Evolutionary conservation across 2,797 vertebrate genomes (phyloP).

Genomic region (Crocidura indochinensis): DNA sequence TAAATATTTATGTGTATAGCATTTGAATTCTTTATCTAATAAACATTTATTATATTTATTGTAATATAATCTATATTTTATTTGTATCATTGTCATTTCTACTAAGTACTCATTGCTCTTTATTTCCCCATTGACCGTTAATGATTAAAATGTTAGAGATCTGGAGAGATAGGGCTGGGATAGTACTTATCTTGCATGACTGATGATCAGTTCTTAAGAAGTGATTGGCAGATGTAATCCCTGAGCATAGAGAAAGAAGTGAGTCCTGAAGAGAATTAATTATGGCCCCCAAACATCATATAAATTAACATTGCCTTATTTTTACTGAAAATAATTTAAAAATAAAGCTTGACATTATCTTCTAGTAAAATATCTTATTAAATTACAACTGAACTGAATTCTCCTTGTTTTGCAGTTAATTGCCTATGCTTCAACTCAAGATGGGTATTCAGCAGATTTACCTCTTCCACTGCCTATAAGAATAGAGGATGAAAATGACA

Average conservation of each 20-base stretch:
- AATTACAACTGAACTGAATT: not conserved
- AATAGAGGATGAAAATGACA: constrained; percentile 95
- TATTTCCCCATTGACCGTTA: not conserved
- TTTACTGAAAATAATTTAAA: no score
- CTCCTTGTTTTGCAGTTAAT: constrained; percentile 87
- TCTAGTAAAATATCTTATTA: not conserved
- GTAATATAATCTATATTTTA: not conserved
- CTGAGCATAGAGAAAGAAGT: no score
- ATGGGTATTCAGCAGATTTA: constrained; percentile 88
- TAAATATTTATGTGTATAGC: not conserved
- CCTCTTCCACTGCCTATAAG: constrained; percentile 89
- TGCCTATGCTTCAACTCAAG: constrained; percentile 89
- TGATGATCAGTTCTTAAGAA: no score
- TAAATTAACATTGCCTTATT: no score
- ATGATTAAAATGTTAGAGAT: not conserved
- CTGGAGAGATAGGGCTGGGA: no score
- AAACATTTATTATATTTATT: not conserved
- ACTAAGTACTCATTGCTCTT: not conserved
- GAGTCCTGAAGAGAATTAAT: no score
- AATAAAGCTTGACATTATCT: not conserved
- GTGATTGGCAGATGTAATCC: no score
- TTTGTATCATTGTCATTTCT: constrained; percentile 22
- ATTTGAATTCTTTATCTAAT: not conserved
- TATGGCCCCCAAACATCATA: no score
- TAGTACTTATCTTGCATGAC: no score